phyloP scores from a whole-genome alignment of 1,140 invertebrate genomes.

The Heliconius hermathena region DNA sequence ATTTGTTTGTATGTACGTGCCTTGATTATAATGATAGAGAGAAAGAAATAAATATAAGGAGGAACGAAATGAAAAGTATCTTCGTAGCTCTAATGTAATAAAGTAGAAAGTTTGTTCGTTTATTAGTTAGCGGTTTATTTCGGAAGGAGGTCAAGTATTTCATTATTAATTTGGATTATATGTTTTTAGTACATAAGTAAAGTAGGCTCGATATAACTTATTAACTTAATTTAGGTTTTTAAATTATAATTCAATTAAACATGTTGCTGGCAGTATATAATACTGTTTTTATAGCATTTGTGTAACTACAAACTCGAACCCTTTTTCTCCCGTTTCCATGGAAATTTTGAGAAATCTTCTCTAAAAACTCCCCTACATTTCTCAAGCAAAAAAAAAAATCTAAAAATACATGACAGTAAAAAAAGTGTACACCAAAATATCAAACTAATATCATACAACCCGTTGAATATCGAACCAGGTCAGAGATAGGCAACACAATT shows the following conservation, averaged over 20 bases:
- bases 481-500: slow-evolving; percentile 6
- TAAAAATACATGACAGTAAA: background rate
- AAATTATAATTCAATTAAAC: background rate
- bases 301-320: too few species aligned
- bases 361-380: too few species aligned
- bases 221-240: background rate
- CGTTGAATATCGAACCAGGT: slow-evolving; percentile 5
- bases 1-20: slow-evolving; percentile 23
- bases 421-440: background rate
- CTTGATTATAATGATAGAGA: slow-evolving; percentile 7
- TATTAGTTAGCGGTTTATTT: slow-evolving; percentile 1
- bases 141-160: background rate
- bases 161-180: background rate
- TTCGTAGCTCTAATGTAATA: slow-evolving; percentile 2
- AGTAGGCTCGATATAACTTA: too few species aligned
- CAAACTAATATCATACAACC: background rate
- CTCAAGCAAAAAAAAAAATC: too few species aligned
- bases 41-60: background rate
- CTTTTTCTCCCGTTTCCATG: too few species aligned
- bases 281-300: too few species aligned
- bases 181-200: background rate
- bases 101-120: slow-evolving; percentile 7
- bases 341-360: too few species aligned
- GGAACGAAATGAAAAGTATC: slow-evolving; percentile 2
- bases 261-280: too few species aligned